Percentiles rank a stretch among this genome's conserved stretches.
These are phyloP conservation scores for Lottia scabra DNA, from an alignment of 2,888 invertebrate species.

Conservation along the genomic window DNA sequence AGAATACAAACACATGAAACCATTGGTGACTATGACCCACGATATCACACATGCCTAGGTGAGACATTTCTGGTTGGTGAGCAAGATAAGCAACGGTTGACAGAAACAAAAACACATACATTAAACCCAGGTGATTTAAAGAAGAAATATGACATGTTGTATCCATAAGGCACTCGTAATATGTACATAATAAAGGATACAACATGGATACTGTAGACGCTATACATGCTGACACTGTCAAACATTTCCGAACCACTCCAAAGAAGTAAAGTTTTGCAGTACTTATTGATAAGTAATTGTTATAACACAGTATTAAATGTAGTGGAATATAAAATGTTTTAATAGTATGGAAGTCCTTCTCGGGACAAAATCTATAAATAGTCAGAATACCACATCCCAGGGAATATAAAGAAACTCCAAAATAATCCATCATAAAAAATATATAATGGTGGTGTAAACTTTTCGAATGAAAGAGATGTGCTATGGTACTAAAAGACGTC, in stretches of 20 bases:
- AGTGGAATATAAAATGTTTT: slow-evolving; percentile 22
- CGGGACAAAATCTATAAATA: slow-evolving; percentile 31
- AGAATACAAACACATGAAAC: slow-evolving; percentile 24
- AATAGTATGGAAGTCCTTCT: slow-evolving; percentile 14
- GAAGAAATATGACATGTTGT: slow-evolving; percentile 20
- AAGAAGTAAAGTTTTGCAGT: slow-evolving; percentile 27
- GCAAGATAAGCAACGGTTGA: slow-evolving; percentile 44
- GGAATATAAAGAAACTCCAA: slow-evolving; percentile 39
- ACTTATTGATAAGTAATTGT: slow-evolving; percentile 32
- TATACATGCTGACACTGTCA: slow-evolving; percentile 33
- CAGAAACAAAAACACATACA: slow-evolving; percentile 15
- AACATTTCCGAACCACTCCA: slow-evolving; percentile 29
- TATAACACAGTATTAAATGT: slow-evolving; percentile 32
- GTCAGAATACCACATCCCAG: slow-evolving; percentile 33
- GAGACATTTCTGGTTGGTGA: slow-evolving; percentile 41
- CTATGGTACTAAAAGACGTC: slow-evolving; percentile 30
- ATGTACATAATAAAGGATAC: slow-evolving; percentile 25
- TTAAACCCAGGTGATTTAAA: slow-evolving; percentile 31
- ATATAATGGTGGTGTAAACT: slow-evolving; percentile 38
- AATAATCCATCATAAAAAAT: slow-evolving; percentile 44
- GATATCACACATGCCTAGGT: slow-evolving; percentile 40
- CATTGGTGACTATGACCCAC: slow-evolving; percentile 35
- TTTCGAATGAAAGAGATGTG: slow-evolving; percentile 45
- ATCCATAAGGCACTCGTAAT: slow-evolving; percentile 27
- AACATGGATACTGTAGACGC: slow-evolving; percentile 23